A percentile compares a stretch with the other conserved stretches of the same genome.
phyloP scores from a whole-genome alignment of 2,888 invertebrate genomes.

The Cantharis rustica region DNA sequence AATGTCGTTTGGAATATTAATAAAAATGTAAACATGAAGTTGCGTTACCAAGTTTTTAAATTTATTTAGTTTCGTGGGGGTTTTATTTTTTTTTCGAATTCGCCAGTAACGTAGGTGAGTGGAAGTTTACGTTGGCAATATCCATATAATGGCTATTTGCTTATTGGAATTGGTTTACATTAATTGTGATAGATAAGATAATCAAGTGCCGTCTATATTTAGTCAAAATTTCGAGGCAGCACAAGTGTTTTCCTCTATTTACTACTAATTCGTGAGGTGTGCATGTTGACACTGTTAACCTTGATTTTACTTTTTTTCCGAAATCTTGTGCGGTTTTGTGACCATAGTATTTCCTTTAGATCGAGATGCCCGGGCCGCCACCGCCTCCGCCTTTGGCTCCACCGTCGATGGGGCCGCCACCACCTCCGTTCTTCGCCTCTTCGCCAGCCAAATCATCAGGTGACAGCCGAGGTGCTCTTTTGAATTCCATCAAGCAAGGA shows the following conservation, averaged over 20 bases:
- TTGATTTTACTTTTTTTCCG: not conserved
- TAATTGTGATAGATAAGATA: conserved; percentile 22
- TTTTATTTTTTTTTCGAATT: conserved; percentile 11
- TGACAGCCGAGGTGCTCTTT: conserved; percentile 70
- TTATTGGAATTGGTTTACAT: conserved; percentile 10
- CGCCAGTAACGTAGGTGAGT: conserved; percentile 23
- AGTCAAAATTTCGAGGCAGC: not conserved
- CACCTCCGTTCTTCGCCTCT: conserved; percentile 61
- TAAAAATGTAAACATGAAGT: conserved; percentile 12
- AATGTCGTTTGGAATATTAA: conserved; percentile 10
- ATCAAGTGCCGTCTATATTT: not conserved
- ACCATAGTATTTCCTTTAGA: not conserved
- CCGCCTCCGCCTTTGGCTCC: conserved; percentile 70
- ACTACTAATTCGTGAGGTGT: not conserved
- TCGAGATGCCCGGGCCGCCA: conserved; percentile 62
- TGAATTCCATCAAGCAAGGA: conserved; percentile 84
- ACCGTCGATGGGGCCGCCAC: conserved; percentile 67
- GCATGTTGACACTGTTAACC: not conserved
- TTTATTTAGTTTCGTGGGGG: conserved; percentile 16
- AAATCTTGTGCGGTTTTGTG: not conserved
- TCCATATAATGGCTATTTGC: conserved; percentile 16
- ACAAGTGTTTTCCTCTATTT: not conserved
- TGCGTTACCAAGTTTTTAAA: conserved; percentile 6
- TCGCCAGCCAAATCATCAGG: conserved; percentile 59
- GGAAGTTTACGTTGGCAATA: conserved; percentile 26